Percentiles rank a stretch among this genome's conserved stretches.
These are phyloP conservation scores for Ectobius pallidus DNA, from an alignment of 2,888 invertebrate species.

Conservation along the genomic window DNA sequence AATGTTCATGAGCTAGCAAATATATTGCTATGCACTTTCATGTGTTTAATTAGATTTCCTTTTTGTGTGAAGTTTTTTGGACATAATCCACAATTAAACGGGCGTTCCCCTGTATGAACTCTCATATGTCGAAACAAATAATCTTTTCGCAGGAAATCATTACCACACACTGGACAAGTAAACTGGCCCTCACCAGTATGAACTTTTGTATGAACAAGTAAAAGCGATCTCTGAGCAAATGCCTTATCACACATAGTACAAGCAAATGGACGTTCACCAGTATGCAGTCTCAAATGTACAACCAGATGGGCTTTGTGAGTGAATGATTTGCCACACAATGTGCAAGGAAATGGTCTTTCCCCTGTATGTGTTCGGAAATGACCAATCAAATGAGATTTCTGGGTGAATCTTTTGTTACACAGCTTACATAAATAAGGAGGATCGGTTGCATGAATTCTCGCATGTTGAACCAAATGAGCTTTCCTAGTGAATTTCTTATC, in stretches of 20 bases:
- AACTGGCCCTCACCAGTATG: constrained; percentile 59
- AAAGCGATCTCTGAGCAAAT: constrained; percentile 56
- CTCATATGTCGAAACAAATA: constrained; percentile 56
- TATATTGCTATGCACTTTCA: constrained; percentile 66
- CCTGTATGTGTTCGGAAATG: no score
- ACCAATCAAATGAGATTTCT: no score
- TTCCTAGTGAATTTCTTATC: no score
- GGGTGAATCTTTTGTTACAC: no score
- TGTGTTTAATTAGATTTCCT: constrained; percentile 67
- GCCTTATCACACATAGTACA: constrained; percentile 71
- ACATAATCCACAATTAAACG: constrained; percentile 57
- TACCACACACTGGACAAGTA: constrained; percentile 58
- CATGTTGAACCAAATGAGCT: no score
- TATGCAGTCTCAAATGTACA: constrained; percentile 56
- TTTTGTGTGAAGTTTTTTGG: constrained; percentile 66
- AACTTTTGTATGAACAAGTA: not conserved
- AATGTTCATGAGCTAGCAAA: no score
- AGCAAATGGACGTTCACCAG: constrained; percentile 67
- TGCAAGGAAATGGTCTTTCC: no score
- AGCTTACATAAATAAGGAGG: no score
- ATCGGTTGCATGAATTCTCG: no score
- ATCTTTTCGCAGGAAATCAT: constrained; percentile 58
- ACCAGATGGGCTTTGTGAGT: not conserved
- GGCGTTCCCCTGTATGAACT: constrained; percentile 52
- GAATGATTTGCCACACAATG: not conserved